Conservation (phyloP, 1,140 invertebrate genomes). For the Zaprionus gabonicus region DNA sequence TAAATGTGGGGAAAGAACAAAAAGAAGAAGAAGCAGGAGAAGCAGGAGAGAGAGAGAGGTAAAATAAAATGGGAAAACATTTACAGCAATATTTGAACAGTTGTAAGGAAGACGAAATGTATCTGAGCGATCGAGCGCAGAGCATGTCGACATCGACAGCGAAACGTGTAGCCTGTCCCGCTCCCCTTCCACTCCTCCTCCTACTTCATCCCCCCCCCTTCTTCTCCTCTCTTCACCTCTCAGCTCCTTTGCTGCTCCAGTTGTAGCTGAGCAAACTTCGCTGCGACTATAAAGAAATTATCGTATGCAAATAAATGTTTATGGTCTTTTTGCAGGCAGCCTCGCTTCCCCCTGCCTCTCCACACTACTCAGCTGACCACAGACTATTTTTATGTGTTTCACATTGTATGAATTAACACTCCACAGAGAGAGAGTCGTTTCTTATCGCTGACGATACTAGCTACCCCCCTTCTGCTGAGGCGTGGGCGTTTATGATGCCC, state of each 20-base stretch:
- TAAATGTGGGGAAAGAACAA: conserved; percentile 7
- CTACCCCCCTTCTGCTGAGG: not conserved
- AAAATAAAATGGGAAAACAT: conserved; percentile 29
- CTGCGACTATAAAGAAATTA: conserved; percentile 77
- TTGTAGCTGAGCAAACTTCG: conserved; percentile 1
- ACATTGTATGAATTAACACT: conserved; percentile 70
- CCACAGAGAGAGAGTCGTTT: not conserved
- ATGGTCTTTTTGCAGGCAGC: conserved; percentile 56
- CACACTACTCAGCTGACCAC: conserved; percentile 19
- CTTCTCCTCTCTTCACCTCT: not conserved
- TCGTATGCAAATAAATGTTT: conserved; percentile 80
- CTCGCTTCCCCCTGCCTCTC: not conserved
- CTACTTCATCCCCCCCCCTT: not conserved
- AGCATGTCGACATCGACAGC: conserved; percentile 14
- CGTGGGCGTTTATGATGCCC: conserved; percentile 15
- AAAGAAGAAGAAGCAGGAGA: not conserved
- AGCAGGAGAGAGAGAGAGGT: not conserved
- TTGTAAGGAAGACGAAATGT: conserved; percentile 69
- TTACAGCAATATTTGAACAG: conserved; percentile 65
- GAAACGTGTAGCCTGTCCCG: not conserved
- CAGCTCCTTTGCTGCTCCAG: not conserved
- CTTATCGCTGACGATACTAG: not conserved
- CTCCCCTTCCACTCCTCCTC: too few relatives aligned
- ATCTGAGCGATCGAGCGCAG: not conserved
- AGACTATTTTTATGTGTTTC: conserved; percentile 63